Conservation (phyloP, 2,797 vertebrate genomes). For the Holocentrus rufus region DNA sequence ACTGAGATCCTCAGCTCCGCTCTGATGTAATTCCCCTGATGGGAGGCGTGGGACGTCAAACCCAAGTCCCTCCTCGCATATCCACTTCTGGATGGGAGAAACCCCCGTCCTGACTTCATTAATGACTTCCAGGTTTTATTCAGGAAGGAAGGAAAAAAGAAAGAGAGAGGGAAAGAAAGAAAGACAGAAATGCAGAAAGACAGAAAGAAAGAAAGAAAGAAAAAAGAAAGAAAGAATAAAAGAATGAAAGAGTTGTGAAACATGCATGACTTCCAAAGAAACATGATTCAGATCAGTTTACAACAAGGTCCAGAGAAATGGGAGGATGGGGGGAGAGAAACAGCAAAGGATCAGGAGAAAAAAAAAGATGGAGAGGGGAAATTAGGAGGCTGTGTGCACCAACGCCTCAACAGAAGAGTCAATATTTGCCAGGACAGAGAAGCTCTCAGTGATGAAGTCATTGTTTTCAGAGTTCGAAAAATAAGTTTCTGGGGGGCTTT, state of each 20-base stretch:
- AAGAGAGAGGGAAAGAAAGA: neutral
- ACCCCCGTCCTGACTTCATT: conserved; percentile 52
- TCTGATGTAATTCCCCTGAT: conserved; percentile 69
- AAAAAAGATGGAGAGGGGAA: conserved; percentile 34
- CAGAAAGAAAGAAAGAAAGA: neutral
- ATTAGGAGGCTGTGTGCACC: conserved; percentile 34
- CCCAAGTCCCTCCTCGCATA: conserved; percentile 47
- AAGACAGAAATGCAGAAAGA: neutral
- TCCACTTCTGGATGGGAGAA: conserved; percentile 48
- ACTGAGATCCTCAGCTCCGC: conserved; percentile 44
- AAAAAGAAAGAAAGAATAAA: neutral
- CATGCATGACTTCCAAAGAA: neutral
- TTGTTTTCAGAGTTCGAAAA: conserved; percentile 31
- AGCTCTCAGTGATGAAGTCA: conserved; percentile 42
- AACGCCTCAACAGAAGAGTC: conserved; percentile 42
- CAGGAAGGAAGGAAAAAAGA: neutral
- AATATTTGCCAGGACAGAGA: conserved; percentile 55
- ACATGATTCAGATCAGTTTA: neutral
- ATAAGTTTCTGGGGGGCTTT: conserved; percentile 3
- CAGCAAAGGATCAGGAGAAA: neutral
- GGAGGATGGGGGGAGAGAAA: neutral
- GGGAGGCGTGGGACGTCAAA: conserved; percentile 56
- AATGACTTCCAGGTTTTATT: conserved; percentile 66
- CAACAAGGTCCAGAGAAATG: no score
- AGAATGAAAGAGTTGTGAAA: neutral